Conservation (phyloP, 2,888 invertebrate genomes). For the Lithosia quadra region DNA sequence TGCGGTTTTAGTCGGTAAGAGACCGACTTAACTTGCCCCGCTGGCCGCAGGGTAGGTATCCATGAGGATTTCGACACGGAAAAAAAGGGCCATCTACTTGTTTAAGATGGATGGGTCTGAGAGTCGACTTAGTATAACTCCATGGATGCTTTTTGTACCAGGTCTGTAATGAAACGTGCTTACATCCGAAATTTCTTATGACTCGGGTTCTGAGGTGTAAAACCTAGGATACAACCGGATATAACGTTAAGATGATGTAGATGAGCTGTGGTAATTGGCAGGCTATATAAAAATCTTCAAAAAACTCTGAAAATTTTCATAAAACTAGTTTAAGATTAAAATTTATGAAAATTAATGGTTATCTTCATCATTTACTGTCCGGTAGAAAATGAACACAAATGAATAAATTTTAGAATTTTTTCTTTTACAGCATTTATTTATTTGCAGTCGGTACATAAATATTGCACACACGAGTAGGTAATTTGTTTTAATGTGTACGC, state of each 20-base stretch:
- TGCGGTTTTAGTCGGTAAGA: no score
- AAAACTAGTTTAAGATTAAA: background rate
- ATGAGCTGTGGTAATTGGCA: conserved; percentile 1
- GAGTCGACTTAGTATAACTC: no score
- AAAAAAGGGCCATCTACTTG: no score
- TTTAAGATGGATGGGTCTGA: no score
- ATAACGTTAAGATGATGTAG: background rate
- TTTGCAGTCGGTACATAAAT: background rate
- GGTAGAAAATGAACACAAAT: background rate
- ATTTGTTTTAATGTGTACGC: background rate
- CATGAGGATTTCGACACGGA: no score
- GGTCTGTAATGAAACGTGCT: no score
- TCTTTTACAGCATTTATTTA: background rate
- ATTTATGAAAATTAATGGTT: background rate
- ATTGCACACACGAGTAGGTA: background rate
- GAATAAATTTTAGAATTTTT: background rate
- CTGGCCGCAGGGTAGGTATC: no score
- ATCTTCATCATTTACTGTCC: background rate
- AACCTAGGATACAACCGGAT: background rate
- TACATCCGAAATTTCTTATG: background rate
- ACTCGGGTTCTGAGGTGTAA: background rate
- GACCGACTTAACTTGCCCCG: no score
- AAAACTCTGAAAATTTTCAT: background rate
- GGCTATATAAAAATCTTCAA: background rate
- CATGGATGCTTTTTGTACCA: no score